Base-by-base conservation (phyloP, 2,113 vertebrate genomes). In the Silurus glanis region DNA sequence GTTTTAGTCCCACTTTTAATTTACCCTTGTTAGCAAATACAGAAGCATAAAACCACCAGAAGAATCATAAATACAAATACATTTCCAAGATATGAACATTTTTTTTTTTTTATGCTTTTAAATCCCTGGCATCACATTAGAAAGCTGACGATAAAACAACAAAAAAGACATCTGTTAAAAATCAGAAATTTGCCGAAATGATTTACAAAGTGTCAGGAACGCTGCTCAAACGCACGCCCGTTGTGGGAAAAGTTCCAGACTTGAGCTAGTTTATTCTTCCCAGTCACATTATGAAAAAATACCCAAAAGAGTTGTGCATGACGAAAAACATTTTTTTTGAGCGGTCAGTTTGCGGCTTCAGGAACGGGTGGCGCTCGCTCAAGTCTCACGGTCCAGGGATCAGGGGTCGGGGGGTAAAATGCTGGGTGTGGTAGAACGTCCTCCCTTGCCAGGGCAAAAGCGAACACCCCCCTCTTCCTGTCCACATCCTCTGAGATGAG, bases 351-450 rank as follows among this genome's bases (percentile, higher is more conserved):
- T 91, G 96, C 96, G 0, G 96, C 88, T 90, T 98, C 97, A 0
- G 97, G 94, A 89, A 99, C 96, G 88, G 97, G 95, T 55, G 95
- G 94, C 85, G 95, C 89, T 0, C 96, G 96, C 82, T 96, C 94
- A 8, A 98, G 95, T 88, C 96, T 94, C 0, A 97, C 90, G 89
- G 95, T 95, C 98, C 98, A 99, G 4, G 98, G 97, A 92, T 98
- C 95, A 0, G 96, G 93, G 87, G 97, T 92, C 0, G 93, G 62
- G 16, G 95, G 93, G 85, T 97, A 99, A 92, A 97, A 99, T 7
- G 96, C 96, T 0, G 96, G 95, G 58, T 95, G 94, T 0, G 95
- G 92, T 0, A 99, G 95, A 89, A 95, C 93, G 87, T 97, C 96
- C 0, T 96, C 96, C 84, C 95, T 95, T 61, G 97, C 95, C 90